phyloP scores from a whole-genome alignment of 2,113 vertebrate species.

The Sorex araneus region DNA sequence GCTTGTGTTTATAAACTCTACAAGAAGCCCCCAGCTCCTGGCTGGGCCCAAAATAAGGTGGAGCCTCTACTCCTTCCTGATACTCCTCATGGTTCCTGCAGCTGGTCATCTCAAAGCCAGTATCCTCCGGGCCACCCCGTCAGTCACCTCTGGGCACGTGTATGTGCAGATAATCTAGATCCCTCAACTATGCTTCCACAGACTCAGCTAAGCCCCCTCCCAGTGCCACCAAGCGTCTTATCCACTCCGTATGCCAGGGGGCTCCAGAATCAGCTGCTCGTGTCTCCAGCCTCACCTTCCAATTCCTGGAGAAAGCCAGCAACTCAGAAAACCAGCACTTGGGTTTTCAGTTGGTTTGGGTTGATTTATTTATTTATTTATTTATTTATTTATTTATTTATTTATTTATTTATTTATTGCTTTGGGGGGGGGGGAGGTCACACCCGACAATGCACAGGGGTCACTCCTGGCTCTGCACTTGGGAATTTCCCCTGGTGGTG shows the following conservation, averaged over 20 bases:
- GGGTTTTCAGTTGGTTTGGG: background rate
- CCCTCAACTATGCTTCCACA: background rate
- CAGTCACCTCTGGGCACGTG: background rate
- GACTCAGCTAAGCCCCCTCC: background rate
- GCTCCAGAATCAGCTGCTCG: too few species aligned
- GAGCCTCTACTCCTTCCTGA: background rate
- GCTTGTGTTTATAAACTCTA: too few species aligned
- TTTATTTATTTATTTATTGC: too few species aligned
- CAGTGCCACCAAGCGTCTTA: background rate
- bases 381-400: too few species aligned
- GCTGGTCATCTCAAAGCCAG: background rate
- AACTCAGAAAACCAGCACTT: background rate
- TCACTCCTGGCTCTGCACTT: too few species aligned
- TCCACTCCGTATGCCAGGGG: too few species aligned
- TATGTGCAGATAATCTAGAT: background rate
- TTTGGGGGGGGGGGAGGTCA: too few species aligned
- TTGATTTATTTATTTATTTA: too few species aligned
- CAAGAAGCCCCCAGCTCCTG: background rate
- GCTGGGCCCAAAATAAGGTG: background rate
- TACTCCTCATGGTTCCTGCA: accelerated
- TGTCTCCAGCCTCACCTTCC: too few species aligned
- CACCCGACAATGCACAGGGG: too few species aligned
- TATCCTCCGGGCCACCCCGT: background rate
- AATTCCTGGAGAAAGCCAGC: background rate
- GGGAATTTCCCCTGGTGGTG: too few species aligned